Conservation (phyloP, 2,797 vertebrate genomes). For the Coregonus ussuriensis region DNA sequence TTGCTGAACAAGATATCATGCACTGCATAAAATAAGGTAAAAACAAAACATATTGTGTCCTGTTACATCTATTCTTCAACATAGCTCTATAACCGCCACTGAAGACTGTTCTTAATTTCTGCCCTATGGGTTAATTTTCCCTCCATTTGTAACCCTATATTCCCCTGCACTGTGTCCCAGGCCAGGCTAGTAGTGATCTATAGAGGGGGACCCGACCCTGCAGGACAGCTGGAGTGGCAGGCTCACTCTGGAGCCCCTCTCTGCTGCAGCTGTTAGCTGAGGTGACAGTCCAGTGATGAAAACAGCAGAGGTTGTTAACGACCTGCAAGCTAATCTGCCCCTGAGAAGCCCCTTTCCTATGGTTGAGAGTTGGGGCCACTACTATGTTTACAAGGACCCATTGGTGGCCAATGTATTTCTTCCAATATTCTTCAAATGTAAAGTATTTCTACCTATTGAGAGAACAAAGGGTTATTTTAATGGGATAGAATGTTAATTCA, state of each 20-base stretch:
- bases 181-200: conserved; percentile 22
- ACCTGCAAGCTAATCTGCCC: conserved; percentile 29
- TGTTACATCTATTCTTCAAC: not conserved
- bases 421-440: not conserved
- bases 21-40: not conserved
- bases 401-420: not conserved
- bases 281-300: conserved; percentile 42
- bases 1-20: not conserved
- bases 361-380: not conserved
- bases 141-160: conserved; percentile 35
- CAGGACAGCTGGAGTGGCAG: conserved; percentile 52
- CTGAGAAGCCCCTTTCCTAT: conserved; percentile 15
- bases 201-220: conserved; percentile 22
- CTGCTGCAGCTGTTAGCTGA: conserved; percentile 42
- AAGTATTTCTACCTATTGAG: not conserved
- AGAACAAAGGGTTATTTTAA: not conserved
- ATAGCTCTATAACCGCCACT: not conserved
- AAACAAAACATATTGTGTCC: not conserved
- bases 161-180: conserved; percentile 24
- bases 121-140: conserved; percentile 5
- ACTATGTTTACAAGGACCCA: not conserved
- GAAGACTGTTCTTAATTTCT: not conserved
- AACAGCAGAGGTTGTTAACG: conserved; percentile 43
- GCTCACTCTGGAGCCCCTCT: conserved; percentile 1
- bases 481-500: not conserved